These are phyloP conservation scores for Charadrius vociferus DNA, from an alignment of 2,113 vertebrate genomes.

Conservation along the genomic window DNA sequence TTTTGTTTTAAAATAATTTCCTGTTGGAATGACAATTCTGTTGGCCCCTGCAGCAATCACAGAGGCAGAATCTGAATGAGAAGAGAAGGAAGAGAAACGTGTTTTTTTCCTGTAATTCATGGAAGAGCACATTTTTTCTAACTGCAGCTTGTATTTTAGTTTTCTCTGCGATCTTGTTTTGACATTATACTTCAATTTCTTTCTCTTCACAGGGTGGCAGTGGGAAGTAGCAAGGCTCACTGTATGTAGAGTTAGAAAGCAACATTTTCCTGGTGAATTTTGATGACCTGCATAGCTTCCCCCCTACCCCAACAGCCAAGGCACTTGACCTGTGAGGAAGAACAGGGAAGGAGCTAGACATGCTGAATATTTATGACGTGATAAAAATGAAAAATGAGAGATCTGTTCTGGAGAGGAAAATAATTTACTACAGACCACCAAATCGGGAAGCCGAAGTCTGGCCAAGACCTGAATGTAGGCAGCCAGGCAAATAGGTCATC, in stretches of 20 bases:
- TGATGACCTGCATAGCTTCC: not conserved
- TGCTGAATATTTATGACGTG: not conserved
- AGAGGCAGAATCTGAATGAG: not conserved
- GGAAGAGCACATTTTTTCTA: not conserved
- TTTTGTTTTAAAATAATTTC: not conserved
- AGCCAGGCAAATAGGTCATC: not conserved
- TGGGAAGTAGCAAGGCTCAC: not conserved
- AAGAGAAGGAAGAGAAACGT: not conserved
- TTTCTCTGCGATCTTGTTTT: not conserved
- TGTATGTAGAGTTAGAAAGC: not conserved
- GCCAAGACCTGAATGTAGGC: not conserved
- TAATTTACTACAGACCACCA: not conserved
- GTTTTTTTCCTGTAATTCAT: not conserved
- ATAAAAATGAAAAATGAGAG: not conserved
- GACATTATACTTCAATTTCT: not conserved
- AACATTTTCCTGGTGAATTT: not conserved
- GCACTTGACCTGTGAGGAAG: not conserved
- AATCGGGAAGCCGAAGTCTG: not conserved
- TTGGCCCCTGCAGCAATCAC: not conserved
- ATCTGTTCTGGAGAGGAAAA: not conserved
- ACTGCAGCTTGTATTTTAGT: not conserved
- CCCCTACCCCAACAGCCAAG: not conserved
- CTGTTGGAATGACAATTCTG: not conserved
- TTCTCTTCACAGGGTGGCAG: not conserved
- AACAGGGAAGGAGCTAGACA: not conserved